Evolutionary conservation across 2,888 invertebrate species (phyloP).

Genomic region (Macrophya alboannulata): DNA sequence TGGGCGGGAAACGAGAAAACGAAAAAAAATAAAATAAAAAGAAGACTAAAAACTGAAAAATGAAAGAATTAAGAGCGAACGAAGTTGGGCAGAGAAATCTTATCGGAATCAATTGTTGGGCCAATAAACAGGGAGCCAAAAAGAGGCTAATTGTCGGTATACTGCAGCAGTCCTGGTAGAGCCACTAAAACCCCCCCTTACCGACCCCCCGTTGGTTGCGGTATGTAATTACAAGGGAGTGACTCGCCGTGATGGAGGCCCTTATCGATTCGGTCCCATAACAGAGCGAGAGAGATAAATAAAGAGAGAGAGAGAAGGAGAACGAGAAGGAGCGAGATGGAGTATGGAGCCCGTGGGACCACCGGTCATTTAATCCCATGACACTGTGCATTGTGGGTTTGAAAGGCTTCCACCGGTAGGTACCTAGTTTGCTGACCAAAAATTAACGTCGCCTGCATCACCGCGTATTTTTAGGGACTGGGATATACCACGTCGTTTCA

Average conservation of each 20-base stretch:
- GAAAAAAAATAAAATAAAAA: no score
- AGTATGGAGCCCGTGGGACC: constrained; percentile 49
- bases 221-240: constrained; percentile 78
- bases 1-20: neutral
- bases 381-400: constrained; percentile 68
- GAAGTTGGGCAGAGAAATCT: constrained; percentile 58
- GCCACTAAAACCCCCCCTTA: constrained; percentile 56
- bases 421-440: constrained; percentile 23
- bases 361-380: constrained; percentile 77
- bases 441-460: constrained; percentile 13
- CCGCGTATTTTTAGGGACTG: neutral
- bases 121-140: constrained; percentile 73
- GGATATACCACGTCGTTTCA: neutral
- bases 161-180: constrained; percentile 59
- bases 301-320: neutral
- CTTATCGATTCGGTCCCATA: constrained; percentile 59
- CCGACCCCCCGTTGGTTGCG: constrained; percentile 74
- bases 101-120: constrained; percentile 70
- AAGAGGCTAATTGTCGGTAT: constrained; percentile 74
- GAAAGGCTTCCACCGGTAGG: constrained; percentile 40
- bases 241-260: constrained; percentile 73
- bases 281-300: constrained; percentile 11
- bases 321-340: neutral
- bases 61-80: neutral
- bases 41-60: neutral